Conservation (phyloP, 2,797 vertebrate genomes). For the Lacerta viridis region DNA sequence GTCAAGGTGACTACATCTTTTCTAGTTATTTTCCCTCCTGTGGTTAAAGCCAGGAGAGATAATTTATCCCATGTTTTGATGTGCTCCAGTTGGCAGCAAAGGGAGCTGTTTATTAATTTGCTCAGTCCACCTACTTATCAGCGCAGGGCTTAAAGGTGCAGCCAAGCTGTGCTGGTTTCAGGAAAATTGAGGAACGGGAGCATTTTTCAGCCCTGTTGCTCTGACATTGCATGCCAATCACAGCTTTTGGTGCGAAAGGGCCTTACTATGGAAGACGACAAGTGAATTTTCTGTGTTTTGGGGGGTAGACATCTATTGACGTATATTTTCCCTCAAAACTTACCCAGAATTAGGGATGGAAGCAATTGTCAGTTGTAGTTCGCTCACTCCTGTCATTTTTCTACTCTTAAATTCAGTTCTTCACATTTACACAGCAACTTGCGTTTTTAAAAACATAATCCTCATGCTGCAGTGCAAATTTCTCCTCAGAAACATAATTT, state of each 20-base stretch:
- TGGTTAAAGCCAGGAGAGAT: conserved; percentile 79
- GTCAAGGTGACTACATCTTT: conserved; percentile 74
- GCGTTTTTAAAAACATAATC: too few species aligned
- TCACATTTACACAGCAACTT: too few species aligned
- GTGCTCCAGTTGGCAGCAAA: conserved; percentile 85
- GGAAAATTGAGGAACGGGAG: conserved; percentile 24
- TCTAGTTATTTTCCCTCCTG: conserved; percentile 75
- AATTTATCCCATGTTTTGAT: conserved; percentile 88
- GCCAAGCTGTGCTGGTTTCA: conserved; percentile 62
- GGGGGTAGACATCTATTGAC: neutral
- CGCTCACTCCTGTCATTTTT: too few species aligned
- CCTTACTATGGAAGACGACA: neutral
- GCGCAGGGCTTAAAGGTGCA: conserved; percentile 77
- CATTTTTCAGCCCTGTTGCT: conserved; percentile 18
- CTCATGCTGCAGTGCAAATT: too few species aligned
- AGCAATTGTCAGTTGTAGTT: too few species aligned
- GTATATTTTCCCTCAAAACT: neutral
- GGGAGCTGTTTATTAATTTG: conserved; percentile 89
- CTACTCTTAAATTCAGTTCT: too few species aligned
- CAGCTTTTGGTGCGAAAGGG: neutral
- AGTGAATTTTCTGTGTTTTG: neutral
- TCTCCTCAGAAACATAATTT: too few species aligned
- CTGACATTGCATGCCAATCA: rapidly evolving
- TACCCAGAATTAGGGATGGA: too few species aligned
- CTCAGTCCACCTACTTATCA: conserved; percentile 87